Percentiles rank a stretch among this genome's conserved stretches.
Evolutionary conservation across 1,140 invertebrate species (phyloP).

Genomic region (Triops cancriformis): DNA sequence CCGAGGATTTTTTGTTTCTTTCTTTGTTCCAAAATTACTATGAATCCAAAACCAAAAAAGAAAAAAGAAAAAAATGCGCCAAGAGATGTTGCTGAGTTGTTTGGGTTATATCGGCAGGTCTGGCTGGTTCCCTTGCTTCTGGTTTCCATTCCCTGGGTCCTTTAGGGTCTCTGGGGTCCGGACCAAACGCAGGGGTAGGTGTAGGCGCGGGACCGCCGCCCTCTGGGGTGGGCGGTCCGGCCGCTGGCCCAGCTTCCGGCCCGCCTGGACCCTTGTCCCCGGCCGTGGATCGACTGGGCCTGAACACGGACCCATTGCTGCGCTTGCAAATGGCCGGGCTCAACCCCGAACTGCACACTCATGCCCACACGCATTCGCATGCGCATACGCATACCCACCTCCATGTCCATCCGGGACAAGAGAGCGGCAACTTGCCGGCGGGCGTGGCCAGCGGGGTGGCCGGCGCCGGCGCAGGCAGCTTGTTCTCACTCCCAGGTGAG

Average conservation of each 20-base stretch:
- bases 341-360: constrained; percentile 68
- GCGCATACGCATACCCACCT: constrained; percentile 63
- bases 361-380: constrained; percentile 77
- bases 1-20: too few species aligned
- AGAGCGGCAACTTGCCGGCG: constrained; percentile 48
- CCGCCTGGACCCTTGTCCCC: constrained; percentile 34
- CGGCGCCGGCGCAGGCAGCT: constrained; percentile 44
- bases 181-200: constrained; percentile 27
- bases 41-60: too few species aligned
- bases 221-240: constrained; percentile 1
- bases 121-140: constrained; percentile 40
- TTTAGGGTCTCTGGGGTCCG: constrained; percentile 30
- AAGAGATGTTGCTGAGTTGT: constrained; percentile 3
- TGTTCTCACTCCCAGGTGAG: constrained; percentile 51
- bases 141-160: constrained; percentile 29
- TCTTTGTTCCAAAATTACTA: too few species aligned
- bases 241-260: constrained; percentile 35
- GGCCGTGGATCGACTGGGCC: constrained; percentile 42
- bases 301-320: constrained; percentile 62
- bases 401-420: constrained; percentile 73
- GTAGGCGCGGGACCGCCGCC: constrained; percentile 28
- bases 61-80: too few species aligned
- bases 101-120: constrained; percentile 35
- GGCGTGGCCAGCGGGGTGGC: constrained; percentile 51
- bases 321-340: constrained; percentile 78